Conservation (phyloP, 2,888 invertebrate genomes). For the Abscondita cerata region DNA sequence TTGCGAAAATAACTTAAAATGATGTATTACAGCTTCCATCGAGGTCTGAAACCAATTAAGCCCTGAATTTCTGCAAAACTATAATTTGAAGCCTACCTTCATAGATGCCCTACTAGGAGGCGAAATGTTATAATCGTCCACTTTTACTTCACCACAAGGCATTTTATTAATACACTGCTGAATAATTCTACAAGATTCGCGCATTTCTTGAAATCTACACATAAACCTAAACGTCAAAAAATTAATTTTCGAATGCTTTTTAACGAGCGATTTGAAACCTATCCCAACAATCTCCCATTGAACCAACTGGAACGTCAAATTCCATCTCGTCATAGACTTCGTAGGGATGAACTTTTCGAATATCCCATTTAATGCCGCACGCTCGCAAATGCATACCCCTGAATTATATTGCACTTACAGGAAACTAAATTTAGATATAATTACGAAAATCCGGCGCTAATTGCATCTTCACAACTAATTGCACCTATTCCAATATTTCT, state of each 20-base stretch:
- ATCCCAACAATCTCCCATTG: slow-evolving; percentile 85
- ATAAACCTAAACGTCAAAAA: slow-evolving; percentile 60
- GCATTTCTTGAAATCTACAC: slow-evolving; percentile 72
- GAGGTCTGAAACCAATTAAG: slow-evolving; percentile 62
- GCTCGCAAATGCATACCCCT: slow-evolving; percentile 81
- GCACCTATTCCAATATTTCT: slow-evolving; percentile 78
- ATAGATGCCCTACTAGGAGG: slow-evolving; percentile 80
- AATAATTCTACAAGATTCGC: slow-evolving; percentile 80
- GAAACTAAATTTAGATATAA: slow-evolving; percentile 19
- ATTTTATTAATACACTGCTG: slow-evolving; percentile 84
- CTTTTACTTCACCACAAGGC: slow-evolving; percentile 78
- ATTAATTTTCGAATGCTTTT: background rate
- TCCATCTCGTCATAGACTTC: slow-evolving; percentile 83
- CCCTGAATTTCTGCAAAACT: background rate
- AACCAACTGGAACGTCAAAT: slow-evolving; percentile 84
- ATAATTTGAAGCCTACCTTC: slow-evolving; percentile 63
- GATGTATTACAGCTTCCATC: slow-evolving; percentile 90
- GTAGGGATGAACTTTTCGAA: slow-evolving; percentile 82
- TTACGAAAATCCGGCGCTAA: slow-evolving; percentile 73
- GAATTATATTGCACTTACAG: slow-evolving; percentile 36
- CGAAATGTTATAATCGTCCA: slow-evolving; percentile 80
- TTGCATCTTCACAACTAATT: slow-evolving; percentile 76
- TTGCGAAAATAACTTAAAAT: slow-evolving; percentile 85
- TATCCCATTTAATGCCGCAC: slow-evolving; percentile 87
- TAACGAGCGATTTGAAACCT: slow-evolving; percentile 56